Evolutionary conservation across 2,113 vertebrate genomes (phyloP).

Genomic region (Pyxicephalus adspersus): DNA sequence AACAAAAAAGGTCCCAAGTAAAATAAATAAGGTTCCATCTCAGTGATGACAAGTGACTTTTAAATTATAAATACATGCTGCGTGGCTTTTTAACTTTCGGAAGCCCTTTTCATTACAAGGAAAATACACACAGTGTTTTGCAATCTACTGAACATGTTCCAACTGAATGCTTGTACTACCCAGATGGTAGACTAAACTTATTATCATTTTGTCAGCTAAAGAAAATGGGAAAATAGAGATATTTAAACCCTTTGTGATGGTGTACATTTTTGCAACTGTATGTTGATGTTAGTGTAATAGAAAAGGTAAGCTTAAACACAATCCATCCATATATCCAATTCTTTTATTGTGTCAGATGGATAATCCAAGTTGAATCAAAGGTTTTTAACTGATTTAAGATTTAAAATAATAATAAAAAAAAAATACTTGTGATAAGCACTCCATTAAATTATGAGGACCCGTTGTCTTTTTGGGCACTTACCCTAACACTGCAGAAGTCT

Average conservation of each 20-base stretch:
- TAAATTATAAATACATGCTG: constrained; percentile 54
- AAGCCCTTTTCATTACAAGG: constrained; percentile 46
- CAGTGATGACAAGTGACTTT: constrained; percentile 56
- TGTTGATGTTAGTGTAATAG: background rate
- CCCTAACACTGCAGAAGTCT: no score
- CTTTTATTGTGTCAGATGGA: no score
- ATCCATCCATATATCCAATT: background rate
- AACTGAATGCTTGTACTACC: constrained; percentile 41
- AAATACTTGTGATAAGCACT: no score
- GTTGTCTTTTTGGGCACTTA: no score
- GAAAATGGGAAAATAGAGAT: constrained; percentile 27
- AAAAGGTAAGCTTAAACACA: background rate
- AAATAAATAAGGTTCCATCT: constrained; percentile 56
- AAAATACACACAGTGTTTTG: constrained; percentile 43
- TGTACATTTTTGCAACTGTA: background rate
- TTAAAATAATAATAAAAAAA: no score
- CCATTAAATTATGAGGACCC: no score
- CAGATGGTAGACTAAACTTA: constrained; percentile 44
- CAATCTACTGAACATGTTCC: constrained; percentile 47
- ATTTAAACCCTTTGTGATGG: constrained; percentile 15
- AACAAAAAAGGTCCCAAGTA: constrained; percentile 50
- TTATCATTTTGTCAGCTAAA: constrained; percentile 26
- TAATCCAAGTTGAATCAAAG: no score
- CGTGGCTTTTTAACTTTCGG: constrained; percentile 41
- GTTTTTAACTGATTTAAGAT: no score